These are phyloP conservation scores for Falco peregrinus DNA, from an alignment of 2,797 vertebrate genomes.

Conservation along the genomic window DNA sequence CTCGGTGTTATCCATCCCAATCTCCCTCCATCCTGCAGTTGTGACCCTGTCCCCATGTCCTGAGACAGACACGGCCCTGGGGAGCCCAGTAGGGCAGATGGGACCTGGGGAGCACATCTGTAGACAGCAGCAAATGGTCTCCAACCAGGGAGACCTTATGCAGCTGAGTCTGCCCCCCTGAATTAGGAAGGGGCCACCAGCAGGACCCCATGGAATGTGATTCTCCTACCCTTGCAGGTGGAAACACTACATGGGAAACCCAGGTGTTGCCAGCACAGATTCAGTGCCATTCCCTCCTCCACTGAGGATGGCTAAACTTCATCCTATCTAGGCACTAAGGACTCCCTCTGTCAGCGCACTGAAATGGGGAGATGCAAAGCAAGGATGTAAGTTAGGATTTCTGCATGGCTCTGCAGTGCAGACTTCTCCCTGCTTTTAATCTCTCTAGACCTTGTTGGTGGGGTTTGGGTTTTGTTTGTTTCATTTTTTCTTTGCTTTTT, in stretches of 20 bases:
- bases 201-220: background rate
- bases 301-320: fast-evolving
- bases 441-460: background rate
- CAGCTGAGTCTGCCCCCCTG: background rate
- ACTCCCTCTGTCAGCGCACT: fast-evolving
- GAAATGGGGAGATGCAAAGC: background rate
- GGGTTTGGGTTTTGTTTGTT: no score
- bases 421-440: background rate
- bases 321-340: fast-evolving
- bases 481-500: background rate
- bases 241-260: background rate
- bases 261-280: background rate
- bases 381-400: background rate
- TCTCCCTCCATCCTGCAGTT: background rate
- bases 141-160: background rate
- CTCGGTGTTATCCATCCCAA: fast-evolving
- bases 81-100: fast-evolving
- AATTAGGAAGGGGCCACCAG: background rate
- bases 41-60: fast-evolving
- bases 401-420: fast-evolving
- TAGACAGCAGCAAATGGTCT: background rate
- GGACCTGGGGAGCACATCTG: background rate
- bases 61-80: fast-evolving
- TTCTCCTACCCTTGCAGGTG: background rate
- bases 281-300: background rate